Conservation (phyloP, 2,113 vertebrate species). For the Empidonax alnorum region DNA sequence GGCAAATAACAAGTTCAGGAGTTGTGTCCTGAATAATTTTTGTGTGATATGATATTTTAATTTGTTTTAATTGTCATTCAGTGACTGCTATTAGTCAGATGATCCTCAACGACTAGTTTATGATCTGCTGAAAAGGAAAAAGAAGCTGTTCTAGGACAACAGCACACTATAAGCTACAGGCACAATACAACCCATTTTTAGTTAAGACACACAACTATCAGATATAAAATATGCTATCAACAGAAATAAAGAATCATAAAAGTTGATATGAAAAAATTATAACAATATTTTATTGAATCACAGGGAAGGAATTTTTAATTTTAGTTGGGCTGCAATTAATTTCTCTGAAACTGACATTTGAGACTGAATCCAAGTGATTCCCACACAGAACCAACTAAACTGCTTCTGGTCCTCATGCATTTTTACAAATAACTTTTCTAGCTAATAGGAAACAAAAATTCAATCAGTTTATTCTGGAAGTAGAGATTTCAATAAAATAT, state of each 20-base stretch:
- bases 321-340: background rate
- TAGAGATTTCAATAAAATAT: background rate
- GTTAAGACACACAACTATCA: background rate
- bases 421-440: background rate
- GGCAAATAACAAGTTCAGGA: background rate
- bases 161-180: background rate
- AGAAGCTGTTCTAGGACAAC: background rate
- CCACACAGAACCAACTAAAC: background rate
- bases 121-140: background rate
- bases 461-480: background rate
- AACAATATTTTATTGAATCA: background rate
- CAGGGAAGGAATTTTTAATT: background rate
- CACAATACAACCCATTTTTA: background rate
- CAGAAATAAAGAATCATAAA: background rate
- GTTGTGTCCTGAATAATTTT: background rate
- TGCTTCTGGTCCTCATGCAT: background rate
- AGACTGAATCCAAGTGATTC: background rate
- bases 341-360: background rate
- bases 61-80: conserved; percentile 1
- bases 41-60: background rate
- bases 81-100: background rate
- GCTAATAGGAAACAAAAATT: background rate
- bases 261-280: background rate
- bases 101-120: background rate
- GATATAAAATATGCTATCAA: background rate